Base-by-base conservation (phyloP, 2,113 vertebrate species). In the Cebidichthys violaceus region DNA sequence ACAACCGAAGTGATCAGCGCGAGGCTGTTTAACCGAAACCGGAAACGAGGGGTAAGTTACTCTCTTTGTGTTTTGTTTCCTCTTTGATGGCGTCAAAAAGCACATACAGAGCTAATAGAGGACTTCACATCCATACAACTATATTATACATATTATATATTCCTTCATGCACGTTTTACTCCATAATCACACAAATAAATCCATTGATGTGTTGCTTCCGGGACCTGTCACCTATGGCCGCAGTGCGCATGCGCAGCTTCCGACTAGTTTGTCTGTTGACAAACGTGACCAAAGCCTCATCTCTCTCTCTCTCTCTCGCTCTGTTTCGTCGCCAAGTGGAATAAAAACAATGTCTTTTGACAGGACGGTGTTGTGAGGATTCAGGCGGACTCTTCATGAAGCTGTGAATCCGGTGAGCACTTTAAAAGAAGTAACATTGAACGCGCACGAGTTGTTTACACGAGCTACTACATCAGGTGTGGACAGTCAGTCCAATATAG, bases 241-340 rank as follows among this genome's bases (percentile, higher is more conserved):
- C 2, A 43, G 0, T 52, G 81, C 92, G 92, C 92, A 90, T 3
- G 90, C 86, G 89, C 70, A 79, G 0, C 0, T 8, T 0, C 29
- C 6, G 22, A 17, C 3, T 55, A 52, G 60, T 29, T 69, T 66
- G 73, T 85, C 60, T 90, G 90, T 93, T 93, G 93, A 90, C 90
- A 91, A 87, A 88, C 31, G 88, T 89, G 84, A 88, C 57, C 67
- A n/a, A 24, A 9, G 50, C 55, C 2, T 22, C 3, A 80, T 22
- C 70, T 66, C 75, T 33, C 31, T 33, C 33, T 33, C 0, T 33
- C 6, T 33, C 6, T 33, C 4, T n/a, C n/a, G n/a, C n/a, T n/a
- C 33, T 6, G 33, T 33, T 33, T 33, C 5, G 33, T 43, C 31
- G 13, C 6, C 11, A 52, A 66, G 6, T 59, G 65, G 33, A 86